phyloP scores from a whole-genome alignment of 2,888 invertebrate genomes.

The Himalopsyche tibetana region DNA sequence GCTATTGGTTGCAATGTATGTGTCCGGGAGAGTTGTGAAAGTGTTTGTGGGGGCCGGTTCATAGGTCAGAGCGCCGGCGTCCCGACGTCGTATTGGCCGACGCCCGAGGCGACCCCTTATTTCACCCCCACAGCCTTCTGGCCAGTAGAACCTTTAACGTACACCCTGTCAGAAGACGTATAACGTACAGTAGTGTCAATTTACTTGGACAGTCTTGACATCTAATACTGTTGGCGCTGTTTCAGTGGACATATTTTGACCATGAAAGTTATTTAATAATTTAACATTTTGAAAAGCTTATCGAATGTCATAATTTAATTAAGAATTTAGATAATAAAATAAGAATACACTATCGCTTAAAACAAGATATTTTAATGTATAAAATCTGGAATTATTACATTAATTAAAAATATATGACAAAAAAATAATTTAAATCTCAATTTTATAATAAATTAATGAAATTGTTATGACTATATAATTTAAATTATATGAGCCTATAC shows the following conservation, averaged over 20 bases:
- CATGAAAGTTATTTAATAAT: background rate
- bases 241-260: background rate
- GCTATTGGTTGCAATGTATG: background rate
- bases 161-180: conserved; percentile 32
- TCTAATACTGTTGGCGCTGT: background rate
- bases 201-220: conserved; percentile 4
- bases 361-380: too few species aligned
- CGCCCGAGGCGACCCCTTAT: conserved; percentile 47
- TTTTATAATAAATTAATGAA: too few species aligned
- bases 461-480: too few species aligned
- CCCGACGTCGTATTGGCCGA: conserved; percentile 60
- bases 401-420: too few species aligned
- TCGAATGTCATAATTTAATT: too few species aligned
- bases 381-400: too few species aligned
- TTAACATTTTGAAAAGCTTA: background rate
- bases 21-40: conserved; percentile 31
- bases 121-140: conserved; percentile 25
- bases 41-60: conserved; percentile 57
- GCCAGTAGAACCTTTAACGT: conserved; percentile 39
- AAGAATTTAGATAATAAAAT: too few species aligned
- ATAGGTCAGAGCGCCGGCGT: conserved; percentile 62
- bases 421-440: too few species aligned
- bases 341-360: too few species aligned
- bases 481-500: too few species aligned
- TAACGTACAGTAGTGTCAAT: conserved; percentile 34